These are phyloP conservation scores for Myotis vivesi DNA, from an alignment of 2,797 vertebrate genomes.

Conservation along the genomic window DNA sequence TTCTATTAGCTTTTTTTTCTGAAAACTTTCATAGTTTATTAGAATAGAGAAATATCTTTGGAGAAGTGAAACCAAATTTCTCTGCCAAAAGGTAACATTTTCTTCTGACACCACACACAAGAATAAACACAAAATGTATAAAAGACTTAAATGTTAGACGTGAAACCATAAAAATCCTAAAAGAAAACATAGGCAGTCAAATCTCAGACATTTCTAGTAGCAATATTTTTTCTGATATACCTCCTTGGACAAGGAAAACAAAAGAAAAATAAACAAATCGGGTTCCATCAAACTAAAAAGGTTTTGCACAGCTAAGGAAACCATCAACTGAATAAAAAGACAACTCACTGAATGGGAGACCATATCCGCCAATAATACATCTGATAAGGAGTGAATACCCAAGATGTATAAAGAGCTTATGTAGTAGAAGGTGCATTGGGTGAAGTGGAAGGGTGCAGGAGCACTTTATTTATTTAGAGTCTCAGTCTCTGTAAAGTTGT, in stretches of 20 bases:
- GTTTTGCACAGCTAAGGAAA: not conserved
- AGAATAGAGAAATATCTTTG: not conserved
- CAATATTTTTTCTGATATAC: not conserved
- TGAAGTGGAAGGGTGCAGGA: not conserved
- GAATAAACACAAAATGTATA: not conserved
- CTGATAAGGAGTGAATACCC: not conserved
- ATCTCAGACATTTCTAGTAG: not conserved
- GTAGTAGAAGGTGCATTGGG: not conserved
- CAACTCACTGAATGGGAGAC: not conserved
- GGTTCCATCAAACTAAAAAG: not conserved
- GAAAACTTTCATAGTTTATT: not conserved
- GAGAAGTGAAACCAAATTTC: not conserved
- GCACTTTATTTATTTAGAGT: not conserved
- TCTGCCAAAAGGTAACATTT: not conserved
- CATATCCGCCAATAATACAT: not conserved
- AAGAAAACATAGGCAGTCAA: not conserved
- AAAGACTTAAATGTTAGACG: not conserved
- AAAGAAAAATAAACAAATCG: not conserved
- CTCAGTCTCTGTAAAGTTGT: not conserved
- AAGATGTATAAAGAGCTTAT: not conserved
- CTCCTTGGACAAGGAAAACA: not conserved
- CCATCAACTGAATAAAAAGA: not conserved
- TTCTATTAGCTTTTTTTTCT: not conserved
- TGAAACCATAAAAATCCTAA: not conserved
- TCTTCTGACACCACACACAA: not conserved